Evolutionary conservation across 2,888 invertebrate genomes (phyloP), one percentile per base, ranked within the genome.

Genomic region (Melieria picta): DNA sequence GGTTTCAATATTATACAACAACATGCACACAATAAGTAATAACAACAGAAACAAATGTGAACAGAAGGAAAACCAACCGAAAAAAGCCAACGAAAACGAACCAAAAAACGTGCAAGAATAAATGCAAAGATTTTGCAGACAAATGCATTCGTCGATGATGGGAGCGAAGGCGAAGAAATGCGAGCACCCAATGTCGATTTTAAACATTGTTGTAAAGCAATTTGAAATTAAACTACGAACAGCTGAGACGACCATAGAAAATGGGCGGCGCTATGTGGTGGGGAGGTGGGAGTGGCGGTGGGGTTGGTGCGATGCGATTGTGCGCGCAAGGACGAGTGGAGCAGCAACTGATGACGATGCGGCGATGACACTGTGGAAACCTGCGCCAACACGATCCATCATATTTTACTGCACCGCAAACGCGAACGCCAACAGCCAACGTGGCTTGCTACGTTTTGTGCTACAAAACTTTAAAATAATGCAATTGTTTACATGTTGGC

Each of bases 171-270:
- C 30, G 43, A 11, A 46, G 55, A 66, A 47, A 46, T 57, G 10
- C 68, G 45, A 60, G 64, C 50, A 69, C 52, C 71, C 71, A 55
- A 63, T 74, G 72, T 56, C 72, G 50, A 73, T 66, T 71, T 65
- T 64, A 64, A 73, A 67, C 58, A 73, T 63, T 68, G 63, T 73
- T 73, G 72, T 69, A 66, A 75, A 75, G 66, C 69, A 75, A 75
- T 71, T 71, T 72, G 58, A 57, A 71, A 60, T 75, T 68, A 64
- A 73, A 73, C 71, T 71, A 58, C 68, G 13, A 73, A 56, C 74
- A 75, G 71, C 74, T 75, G 74, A 71, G 74, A 11, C 72, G 42
- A 16, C 45, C 47, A 58, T 46, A 68, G 30, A 68, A 45, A 48
- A 30, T 57, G 13, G 30, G 48, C 43, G 13, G 56, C 30, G 30